phyloP scores from a whole-genome alignment of 2,888 invertebrate genomes.

The Leptinotarsa juncta region DNA sequence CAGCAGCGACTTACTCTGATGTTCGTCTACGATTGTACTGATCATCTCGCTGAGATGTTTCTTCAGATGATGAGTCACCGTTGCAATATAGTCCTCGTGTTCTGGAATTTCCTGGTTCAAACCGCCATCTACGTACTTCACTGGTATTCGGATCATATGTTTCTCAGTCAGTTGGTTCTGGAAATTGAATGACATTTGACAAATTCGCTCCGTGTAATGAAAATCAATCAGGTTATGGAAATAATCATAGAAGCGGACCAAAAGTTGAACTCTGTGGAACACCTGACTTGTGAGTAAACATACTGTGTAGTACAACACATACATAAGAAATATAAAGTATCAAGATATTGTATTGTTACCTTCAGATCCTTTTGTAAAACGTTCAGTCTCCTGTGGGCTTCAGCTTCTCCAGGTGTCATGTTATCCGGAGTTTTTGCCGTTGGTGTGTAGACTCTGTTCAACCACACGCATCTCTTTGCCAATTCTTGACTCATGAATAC shows the following conservation, averaged over 20 bases:
- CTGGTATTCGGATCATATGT: slow-evolving; percentile 75
- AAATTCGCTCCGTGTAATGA: too few relatives aligned
- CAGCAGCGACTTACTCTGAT: slow-evolving; percentile 70
- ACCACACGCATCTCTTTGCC: slow-evolving; percentile 84
- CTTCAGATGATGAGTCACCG: slow-evolving; percentile 74
- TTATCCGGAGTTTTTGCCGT: slow-evolving; percentile 71
- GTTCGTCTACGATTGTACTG: slow-evolving; percentile 76
- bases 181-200: slow-evolving; percentile 41
- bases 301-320: too few relatives aligned
- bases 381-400: slow-evolving; percentile 76
- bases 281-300: not conserved
- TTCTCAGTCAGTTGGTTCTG: slow-evolving; percentile 79
- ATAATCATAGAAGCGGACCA: not conserved
- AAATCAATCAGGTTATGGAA: not conserved
- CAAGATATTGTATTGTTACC: slow-evolving; percentile 62
- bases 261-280: slow-evolving; percentile 1
- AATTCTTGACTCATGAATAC: slow-evolving; percentile 84
- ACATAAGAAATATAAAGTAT: too few relatives aligned
- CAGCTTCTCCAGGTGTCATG: slow-evolving; percentile 70
- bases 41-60: slow-evolving; percentile 77
- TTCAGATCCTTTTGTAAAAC: slow-evolving; percentile 80
- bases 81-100: slow-evolving; percentile 73
- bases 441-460: slow-evolving; percentile 73
- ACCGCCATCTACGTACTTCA: slow-evolving; percentile 68
- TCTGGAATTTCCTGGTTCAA: slow-evolving; percentile 69